Evolutionary conservation across 1,140 invertebrate species (phyloP).

Genomic region (Eriocheir sinensis): DNA sequence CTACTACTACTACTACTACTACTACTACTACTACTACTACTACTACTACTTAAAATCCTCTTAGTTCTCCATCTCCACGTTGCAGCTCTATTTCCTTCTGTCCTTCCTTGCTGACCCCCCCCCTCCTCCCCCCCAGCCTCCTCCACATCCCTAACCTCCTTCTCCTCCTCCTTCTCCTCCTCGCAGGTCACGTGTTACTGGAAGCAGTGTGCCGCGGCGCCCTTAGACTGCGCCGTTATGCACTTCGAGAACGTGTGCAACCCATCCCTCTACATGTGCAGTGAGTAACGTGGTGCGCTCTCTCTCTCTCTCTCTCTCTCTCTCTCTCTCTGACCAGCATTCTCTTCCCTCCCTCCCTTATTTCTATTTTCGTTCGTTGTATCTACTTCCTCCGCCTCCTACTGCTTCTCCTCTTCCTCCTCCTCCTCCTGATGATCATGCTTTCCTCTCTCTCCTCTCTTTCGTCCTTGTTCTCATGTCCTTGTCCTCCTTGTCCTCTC

Average conservation of each 20-base stretch:
- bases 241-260: slow-evolving; percentile 78
- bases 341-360: background rate
- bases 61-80: background rate
- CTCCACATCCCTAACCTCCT: background rate
- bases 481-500: background rate
- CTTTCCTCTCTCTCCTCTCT: background rate
- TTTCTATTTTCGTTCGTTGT: background rate
- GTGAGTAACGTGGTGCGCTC: slow-evolving; percentile 67
- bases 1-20: too few species aligned
- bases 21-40: too few species aligned
- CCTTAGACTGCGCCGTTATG: slow-evolving; percentile 74
- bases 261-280: slow-evolving; percentile 78
- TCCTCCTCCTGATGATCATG: slow-evolving; percentile 8
- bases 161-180: background rate
- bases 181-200: slow-evolving; percentile 78
- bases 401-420: background rate
- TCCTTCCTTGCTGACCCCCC: background rate
- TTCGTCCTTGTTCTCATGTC: background rate
- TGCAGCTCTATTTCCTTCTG: background rate
- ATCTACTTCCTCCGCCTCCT: background rate
- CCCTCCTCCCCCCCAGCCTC: background rate
- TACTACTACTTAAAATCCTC: background rate
- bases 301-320: slow-evolving; percentile 25
- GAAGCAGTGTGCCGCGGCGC: slow-evolving; percentile 78
- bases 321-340: background rate